A percentile compares a stretch with the other conserved stretches of the same genome.
Conservation (phyloP, 2,888 invertebrate species). For the Margaritifera margaritifera region DNA sequence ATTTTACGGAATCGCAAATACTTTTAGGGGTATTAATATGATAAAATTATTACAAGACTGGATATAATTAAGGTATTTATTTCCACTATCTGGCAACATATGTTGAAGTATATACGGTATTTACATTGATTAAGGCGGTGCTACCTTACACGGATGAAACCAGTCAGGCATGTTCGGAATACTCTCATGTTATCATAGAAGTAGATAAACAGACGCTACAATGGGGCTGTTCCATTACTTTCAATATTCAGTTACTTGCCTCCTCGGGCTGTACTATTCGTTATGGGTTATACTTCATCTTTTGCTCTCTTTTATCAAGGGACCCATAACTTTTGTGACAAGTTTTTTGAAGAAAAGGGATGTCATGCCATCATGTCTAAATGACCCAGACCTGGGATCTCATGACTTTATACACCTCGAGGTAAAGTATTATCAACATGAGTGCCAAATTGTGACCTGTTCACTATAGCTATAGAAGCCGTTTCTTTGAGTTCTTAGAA, state of each 20-base stretch:
- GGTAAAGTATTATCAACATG: constrained; percentile 23
- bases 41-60: too few relatives aligned
- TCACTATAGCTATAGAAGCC: not conserved
- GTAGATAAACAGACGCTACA: not conserved
- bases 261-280: constrained; percentile 31
- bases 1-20: too few relatives aligned
- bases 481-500: too few relatives aligned
- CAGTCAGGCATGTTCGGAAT: too few relatives aligned
- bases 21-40: too few relatives aligned
- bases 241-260: constrained; percentile 9
- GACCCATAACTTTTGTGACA: constrained; percentile 32
- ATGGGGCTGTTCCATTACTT: constrained; percentile 4
- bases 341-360: constrained; percentile 36
- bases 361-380: constrained; percentile 45
- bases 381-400: constrained; percentile 45
- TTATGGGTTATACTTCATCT: constrained; percentile 16
- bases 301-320: constrained; percentile 19
- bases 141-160: too few relatives aligned
- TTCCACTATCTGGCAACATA: too few relatives aligned
- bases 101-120: too few relatives aligned
- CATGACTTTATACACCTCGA: constrained; percentile 51
- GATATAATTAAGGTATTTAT: too few relatives aligned
- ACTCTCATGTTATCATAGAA: too few relatives aligned
- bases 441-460: not conserved
- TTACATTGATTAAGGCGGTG: too few relatives aligned